Percentiles rank a stretch among this genome's conserved stretches.
Evolutionary conservation across 2,113 vertebrate species (phyloP).

Genomic region (Cyrtonyx montezumae): DNA sequence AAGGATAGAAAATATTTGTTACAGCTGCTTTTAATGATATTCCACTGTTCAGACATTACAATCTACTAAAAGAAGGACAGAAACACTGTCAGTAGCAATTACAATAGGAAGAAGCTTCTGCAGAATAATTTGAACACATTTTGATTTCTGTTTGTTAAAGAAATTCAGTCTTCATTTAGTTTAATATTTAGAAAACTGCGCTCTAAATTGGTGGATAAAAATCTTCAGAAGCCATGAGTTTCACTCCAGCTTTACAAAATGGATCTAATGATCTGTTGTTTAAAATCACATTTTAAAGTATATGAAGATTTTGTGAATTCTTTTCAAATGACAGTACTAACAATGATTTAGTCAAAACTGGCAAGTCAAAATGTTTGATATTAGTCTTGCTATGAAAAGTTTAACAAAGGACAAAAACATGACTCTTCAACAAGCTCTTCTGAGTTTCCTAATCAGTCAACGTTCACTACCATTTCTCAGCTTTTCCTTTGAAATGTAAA

Average conservation of each 20-base stretch:
- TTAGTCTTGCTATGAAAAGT: too few species aligned
- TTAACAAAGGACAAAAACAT: background rate
- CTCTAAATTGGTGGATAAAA: background rate
- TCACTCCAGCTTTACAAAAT: background rate
- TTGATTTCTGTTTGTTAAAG: background rate
- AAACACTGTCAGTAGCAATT: background rate
- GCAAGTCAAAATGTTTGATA: too few species aligned
- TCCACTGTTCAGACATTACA: background rate
- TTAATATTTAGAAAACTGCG: background rate
- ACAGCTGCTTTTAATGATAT: background rate
- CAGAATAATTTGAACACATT: background rate
- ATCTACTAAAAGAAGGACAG: background rate
- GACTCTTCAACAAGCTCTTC: conserved; percentile 18
- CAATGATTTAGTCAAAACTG: background rate
- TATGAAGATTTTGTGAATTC: background rate
- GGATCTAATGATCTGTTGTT: background rate
- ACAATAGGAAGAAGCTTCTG: background rate
- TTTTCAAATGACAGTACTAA: background rate
- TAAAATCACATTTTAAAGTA: background rate
- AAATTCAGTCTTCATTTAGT: background rate
- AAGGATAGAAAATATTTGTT: background rate
- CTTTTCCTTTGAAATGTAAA: conserved; percentile 1
- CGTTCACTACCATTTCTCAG: conserved; percentile 31
- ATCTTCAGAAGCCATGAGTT: background rate
- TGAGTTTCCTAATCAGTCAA: conserved; percentile 17